phyloP scores from a whole-genome alignment of 2,113 vertebrate species.

The Microtus ochrogaster region DNA sequence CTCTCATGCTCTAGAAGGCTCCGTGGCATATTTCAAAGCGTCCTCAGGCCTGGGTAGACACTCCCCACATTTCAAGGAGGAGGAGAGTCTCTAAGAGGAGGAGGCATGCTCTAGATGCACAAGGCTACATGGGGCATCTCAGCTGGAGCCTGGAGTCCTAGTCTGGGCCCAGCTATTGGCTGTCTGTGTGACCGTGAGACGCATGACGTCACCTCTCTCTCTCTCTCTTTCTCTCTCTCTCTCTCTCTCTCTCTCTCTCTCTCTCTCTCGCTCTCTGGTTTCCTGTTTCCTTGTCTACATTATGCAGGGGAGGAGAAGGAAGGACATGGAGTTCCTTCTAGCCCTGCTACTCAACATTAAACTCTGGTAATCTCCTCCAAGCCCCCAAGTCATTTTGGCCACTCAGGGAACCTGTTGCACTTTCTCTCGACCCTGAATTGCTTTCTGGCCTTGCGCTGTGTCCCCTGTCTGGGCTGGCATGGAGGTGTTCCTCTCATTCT shows the following conservation, averaged over 20 bases:
- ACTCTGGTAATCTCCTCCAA: slow-evolving; percentile 1
- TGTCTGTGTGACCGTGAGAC: background rate
- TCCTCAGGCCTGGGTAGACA: background rate
- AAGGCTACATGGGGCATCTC: background rate
- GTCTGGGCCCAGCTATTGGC: background rate
- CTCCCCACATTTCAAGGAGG: background rate
- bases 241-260: too few relatives aligned
- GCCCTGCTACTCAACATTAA: background rate
- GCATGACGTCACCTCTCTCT: background rate
- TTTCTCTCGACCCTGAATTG: background rate
- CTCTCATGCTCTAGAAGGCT: too few relatives aligned
- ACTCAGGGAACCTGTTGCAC: background rate
- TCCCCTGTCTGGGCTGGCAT: background rate
- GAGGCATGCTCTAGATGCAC: background rate
- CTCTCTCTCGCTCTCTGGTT: too few relatives aligned
- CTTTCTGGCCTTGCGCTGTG: background rate
- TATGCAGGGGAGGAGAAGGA: background rate
- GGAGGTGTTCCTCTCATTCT: slow-evolving; percentile 39
- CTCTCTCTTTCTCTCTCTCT: too few relatives aligned
- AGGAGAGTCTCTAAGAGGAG: background rate
- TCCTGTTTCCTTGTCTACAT: background rate
- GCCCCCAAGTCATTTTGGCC: background rate
- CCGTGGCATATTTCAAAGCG: background rate
- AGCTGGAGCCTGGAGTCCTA: background rate
- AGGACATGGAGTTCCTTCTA: background rate